Percentiles rank a stretch among this genome's conserved stretches.
Conservation (phyloP, 2,888 invertebrate genomes). For the Heliconius erato region DNA sequence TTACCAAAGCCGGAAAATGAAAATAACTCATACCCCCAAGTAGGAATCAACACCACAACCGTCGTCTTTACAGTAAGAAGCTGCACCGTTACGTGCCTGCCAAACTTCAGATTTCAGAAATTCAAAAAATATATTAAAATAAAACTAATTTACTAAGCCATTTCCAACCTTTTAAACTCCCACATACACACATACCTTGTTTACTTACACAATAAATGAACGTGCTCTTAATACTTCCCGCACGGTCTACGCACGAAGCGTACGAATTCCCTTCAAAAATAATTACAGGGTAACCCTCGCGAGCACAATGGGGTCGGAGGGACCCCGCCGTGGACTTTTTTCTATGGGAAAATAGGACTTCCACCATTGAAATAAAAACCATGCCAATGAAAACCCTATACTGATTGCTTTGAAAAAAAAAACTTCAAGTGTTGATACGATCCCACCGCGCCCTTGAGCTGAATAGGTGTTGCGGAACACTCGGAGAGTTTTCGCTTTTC, state of each 20-base stretch:
- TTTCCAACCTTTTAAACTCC: not conserved
- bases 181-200: not conserved
- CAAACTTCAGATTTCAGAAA: not conserved
- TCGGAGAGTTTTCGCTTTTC: slow-evolving; percentile 38
- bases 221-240: slow-evolving; percentile 17
- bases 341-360: slow-evolving; percentile 22
- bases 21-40: not conserved
- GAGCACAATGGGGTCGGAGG: slow-evolving; percentile 45
- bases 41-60: too few relatives aligned
- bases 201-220: slow-evolving; percentile 27
- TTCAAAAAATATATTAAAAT: not conserved
- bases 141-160: not conserved
- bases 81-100: too few relatives aligned
- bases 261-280: slow-evolving; percentile 49
- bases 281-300: slow-evolving; percentile 51
- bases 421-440: slow-evolving; percentile 50
- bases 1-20: not conserved
- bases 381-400: not conserved
- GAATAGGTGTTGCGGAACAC: slow-evolving; percentile 39
- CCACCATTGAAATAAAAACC: slow-evolving; percentile 22
- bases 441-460: slow-evolving; percentile 41
- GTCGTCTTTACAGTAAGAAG: not conserved
- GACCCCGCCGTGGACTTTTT: not conserved
- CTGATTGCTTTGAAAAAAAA: slow-evolving; percentile 34
- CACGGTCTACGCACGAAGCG: slow-evolving; percentile 10